Conservation (phyloP, 2,113 vertebrate genomes). For the Connochaetes taurinus region DNA sequence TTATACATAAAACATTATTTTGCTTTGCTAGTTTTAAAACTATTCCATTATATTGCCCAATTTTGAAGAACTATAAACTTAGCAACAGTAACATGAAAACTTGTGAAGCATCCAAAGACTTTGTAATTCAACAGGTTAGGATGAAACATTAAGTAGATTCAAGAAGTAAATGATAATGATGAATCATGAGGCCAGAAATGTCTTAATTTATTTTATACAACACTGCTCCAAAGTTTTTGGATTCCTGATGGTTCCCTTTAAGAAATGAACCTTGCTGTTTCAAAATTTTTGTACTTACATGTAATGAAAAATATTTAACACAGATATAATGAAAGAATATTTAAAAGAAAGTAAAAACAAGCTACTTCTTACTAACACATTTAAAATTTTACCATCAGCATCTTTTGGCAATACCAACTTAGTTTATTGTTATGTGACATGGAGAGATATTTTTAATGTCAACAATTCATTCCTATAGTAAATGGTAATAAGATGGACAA, state of each 20-base stretch:
- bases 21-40: neutral
- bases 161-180: neutral
- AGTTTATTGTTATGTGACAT: neutral
- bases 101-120: neutral
- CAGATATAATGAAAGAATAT: neutral
- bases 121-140: neutral
- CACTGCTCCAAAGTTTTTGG: neutral
- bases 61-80: neutral
- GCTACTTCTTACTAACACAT: neutral
- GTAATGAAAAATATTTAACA: neutral
- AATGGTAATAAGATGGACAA: neutral
- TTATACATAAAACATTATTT: neutral
- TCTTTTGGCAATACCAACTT: neutral
- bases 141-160: neutral
- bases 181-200: neutral
- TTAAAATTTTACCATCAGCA: neutral
- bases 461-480: neutral
- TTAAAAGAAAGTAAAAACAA: neutral
- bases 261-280: neutral
- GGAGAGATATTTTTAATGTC: neutral
- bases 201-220: neutral
- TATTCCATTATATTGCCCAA: neutral
- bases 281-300: neutral
- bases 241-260: neutral
- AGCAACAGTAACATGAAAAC: neutral